Evolutionary conservation across 2,113 vertebrate genomes (phyloP).

Genomic region (Bostrychus sinensis): DNA sequence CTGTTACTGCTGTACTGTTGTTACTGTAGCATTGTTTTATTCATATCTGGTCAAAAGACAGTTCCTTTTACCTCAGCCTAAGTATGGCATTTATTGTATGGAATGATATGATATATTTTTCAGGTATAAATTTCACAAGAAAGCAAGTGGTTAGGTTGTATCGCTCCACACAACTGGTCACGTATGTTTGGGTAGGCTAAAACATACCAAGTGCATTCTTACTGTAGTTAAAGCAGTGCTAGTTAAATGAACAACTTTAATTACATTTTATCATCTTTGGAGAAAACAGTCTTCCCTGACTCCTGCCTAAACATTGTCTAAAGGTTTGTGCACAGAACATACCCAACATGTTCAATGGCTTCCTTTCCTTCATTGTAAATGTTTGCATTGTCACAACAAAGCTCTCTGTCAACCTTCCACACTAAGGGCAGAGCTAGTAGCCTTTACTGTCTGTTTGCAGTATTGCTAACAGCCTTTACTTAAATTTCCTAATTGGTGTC

Average conservation of each 20-base stretch:
- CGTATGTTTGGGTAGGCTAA: conserved; percentile 65
- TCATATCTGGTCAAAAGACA: conserved; percentile 72
- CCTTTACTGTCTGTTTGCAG: conserved; percentile 22
- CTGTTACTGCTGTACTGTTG: conserved; percentile 69
- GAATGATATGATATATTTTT: conserved; percentile 57
- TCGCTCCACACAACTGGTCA: conserved; percentile 55
- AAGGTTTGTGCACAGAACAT: too few species aligned
- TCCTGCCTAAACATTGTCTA: too few species aligned
- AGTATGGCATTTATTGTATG: conserved; percentile 51
- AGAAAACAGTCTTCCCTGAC: conserved; percentile 57
- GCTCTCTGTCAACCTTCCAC: conserved; percentile 19
- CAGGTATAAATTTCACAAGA: conserved; percentile 41
- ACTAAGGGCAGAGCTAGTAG: conserved; percentile 7
- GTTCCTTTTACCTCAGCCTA: conserved; percentile 66
- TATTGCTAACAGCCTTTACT: conserved; percentile 9
- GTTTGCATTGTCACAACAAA: conserved; percentile 13
- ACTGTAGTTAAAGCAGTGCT: conserved; percentile 74
- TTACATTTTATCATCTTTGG: background rate
- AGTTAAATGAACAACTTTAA: conserved; percentile 71
- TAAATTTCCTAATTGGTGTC: conserved; percentile 1
- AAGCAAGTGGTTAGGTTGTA: conserved; percentile 26
- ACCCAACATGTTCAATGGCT: background rate
- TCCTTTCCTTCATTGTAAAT: conserved; percentile 2
- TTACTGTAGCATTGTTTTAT: conserved; percentile 70
- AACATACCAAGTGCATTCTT: conserved; percentile 52